Evolutionary conservation across 1,140 invertebrate genomes (phyloP), one percentile per base, ranked within the genome.

Genomic region (Dendroctonus valens): DNA sequence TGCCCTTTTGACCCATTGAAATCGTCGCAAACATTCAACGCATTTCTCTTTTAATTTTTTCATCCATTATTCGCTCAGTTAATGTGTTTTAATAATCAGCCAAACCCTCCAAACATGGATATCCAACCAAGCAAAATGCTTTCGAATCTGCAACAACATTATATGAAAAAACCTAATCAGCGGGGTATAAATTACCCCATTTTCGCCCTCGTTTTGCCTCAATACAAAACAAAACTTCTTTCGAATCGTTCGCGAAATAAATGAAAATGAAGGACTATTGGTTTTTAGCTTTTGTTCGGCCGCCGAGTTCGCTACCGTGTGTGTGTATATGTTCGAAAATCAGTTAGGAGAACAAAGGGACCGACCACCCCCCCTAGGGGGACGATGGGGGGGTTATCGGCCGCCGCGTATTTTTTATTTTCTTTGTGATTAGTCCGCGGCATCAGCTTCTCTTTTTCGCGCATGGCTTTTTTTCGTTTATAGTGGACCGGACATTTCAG

Each of bases 251-350:
- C 70, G 71, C 71, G 74, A 74, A 77, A 77, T 77, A 77, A 77
- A 77, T 77, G 75, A 76, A 76, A 77, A 77, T 73, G 74, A 77
- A 77, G 75, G 74, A 75, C 74, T 75, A 77, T 76, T 77, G 75
- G 75, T 77, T 77, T 77, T 77, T 77, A 73, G 74, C 75, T 77
- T 76, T 77, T 77, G 75, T 77, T 73, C 71, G 49, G 40, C 50
- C 42, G 14, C 41, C 44, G 37, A 41, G 37, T 44, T 38, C 50
- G 55, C 58, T 55, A 38, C 37, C 52, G 38, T 59, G 64, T 67
- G 58, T 72, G 75, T 74, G 73, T 74, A 69, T 74, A 71, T 72
- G 75, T 77, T 75, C 73, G 75, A 74, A 75, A 76, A 77, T 77
- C 75, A 77, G 73, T 77, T 77, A 75, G 74, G 72, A 75, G 74